Base-by-base conservation (phyloP, 2,113 vertebrate genomes). In the Pterocles burchelli region DNA sequence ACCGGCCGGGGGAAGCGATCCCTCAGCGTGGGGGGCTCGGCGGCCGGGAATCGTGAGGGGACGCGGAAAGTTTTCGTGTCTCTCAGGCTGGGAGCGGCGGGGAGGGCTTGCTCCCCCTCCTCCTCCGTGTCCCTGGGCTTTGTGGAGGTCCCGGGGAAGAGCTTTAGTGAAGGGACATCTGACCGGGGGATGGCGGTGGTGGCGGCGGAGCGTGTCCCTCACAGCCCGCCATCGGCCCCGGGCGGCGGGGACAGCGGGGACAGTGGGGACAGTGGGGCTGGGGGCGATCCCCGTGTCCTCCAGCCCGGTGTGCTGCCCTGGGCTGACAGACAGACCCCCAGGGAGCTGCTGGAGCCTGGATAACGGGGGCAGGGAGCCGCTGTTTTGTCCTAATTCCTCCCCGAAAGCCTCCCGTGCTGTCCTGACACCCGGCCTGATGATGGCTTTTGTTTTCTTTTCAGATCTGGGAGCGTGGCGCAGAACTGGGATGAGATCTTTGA, bases 401-500 rank as follows among this genome's bases (percentile, higher is more conserved):
- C 17, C 11, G 25, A 11, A 21, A 6, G 1, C 2, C 43, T 22
- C 25, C 49, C 17, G 58, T 31, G 13, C 8, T 19, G 25, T 22
- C 63, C 62, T 41, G 11, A 24, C 16, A 3, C 8, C 4, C 26
- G 46, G 33, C 33, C 63, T 48, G 10, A 61, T 97, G 22, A 96
- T 13, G 9, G 33, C 75, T 81, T 49, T 79, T 90, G 55, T 88
- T 73, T 97, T 65, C 55, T 41, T 96, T 96, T 43, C 97, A 99
- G 99, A 93, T 99, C 99, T 13, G 99, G 99, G 81, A 99, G 99
- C 4, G 99, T 99, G 8, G 84, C 98, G 1, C 61, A 81, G 26
- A 97, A 99, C 96, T 99, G 99, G 99, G 28, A 55, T 9, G 98
- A 99, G 94, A 99, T 99, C 83, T 99, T 98, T 94, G 95, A 98